Base-by-base conservation (phyloP, 2,797 vertebrate genomes). In the Limnodromus scolopaceus region DNA sequence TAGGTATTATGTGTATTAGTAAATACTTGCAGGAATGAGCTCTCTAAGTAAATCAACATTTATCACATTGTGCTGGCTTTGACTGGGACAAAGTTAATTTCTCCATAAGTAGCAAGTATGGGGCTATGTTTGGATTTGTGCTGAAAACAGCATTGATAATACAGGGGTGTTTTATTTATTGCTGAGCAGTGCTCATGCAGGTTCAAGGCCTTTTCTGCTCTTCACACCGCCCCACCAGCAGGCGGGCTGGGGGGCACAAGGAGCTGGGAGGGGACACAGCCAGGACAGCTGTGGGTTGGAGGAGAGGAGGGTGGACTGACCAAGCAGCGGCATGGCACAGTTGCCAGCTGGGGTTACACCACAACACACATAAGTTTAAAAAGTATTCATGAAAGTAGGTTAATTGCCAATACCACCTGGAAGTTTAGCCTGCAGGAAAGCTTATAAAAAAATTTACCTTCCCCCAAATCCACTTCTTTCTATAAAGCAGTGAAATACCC, bases 361-460 rank as follows among this genome's bases (percentile, higher is more conserved):
- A 71, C 19, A 66, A 43, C 23, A 72, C 3, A 12, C 6, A 48
- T 48, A 18, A 81, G 6, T 64, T 20, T 63, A 72, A 88, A 81
- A 74, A 27, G 12, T 7, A 66, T 13, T 27, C 60, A 46, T 3
- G 36, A 34, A 58, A 61, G 38, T 22, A 80, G 39, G n/a, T 77
- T 85, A 91, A 85, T 28, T 81, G 19, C 6, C 53, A 96, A 75
- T 17, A 71, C 1, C 5, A 54, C 39, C 51, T 55, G 24, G 22
- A 76, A 91, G 32, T 93, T 91, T 69, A 88, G 65, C 41, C 87
- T 85, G 63, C 43, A 78, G 32, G 27, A 71, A 58, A 61, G 27
- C 45, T 75, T 38, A 91, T 46, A 60, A 96, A 91, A 87, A 90
- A 54, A 45, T 72, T 45, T 70, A 51, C 41, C 76, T 71, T 61